Evolutionary conservation across 2,797 vertebrate genomes (phyloP).

Genomic region (Eurystomus glaucurus): DNA sequence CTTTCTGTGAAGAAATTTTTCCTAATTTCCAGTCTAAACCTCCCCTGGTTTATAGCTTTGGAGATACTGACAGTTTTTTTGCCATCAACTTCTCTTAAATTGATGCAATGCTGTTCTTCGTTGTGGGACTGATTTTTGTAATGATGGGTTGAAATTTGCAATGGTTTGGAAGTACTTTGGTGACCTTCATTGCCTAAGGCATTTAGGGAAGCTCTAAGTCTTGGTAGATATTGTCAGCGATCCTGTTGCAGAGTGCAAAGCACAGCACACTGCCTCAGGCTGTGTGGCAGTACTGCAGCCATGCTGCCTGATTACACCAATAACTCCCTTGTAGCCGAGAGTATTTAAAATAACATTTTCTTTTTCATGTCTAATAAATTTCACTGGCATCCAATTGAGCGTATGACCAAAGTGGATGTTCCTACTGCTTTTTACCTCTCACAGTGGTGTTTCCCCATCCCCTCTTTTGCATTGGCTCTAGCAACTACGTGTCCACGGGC

Average conservation of each 20-base stretch:
- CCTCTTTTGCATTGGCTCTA: not conserved
- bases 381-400: not conserved
- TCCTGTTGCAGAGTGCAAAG: not conserved
- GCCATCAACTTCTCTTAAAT: not conserved
- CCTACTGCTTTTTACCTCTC: not conserved
- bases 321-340: not conserved
- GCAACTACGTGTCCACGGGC: not conserved
- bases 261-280: not conserved
- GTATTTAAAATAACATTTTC: not conserved
- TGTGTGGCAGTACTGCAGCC: not conserved
- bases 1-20: not conserved
- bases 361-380: not conserved
- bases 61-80: not conserved
- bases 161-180: not conserved
- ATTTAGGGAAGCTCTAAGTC: not conserved
- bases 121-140: not conserved
- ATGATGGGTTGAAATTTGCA: not conserved
- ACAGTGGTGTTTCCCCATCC: not conserved
- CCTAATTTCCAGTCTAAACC: not conserved
- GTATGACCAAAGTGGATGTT: not conserved
- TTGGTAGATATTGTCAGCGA: not conserved
- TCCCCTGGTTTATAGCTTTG: not conserved
- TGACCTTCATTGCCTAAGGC: not conserved
- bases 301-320: not conserved
- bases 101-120: not conserved